A percentile compares a stretch with the other conserved stretches of the same genome.
phyloP scores from a whole-genome alignment of 2,888 invertebrate species.

The Calliopum simillimum region DNA sequence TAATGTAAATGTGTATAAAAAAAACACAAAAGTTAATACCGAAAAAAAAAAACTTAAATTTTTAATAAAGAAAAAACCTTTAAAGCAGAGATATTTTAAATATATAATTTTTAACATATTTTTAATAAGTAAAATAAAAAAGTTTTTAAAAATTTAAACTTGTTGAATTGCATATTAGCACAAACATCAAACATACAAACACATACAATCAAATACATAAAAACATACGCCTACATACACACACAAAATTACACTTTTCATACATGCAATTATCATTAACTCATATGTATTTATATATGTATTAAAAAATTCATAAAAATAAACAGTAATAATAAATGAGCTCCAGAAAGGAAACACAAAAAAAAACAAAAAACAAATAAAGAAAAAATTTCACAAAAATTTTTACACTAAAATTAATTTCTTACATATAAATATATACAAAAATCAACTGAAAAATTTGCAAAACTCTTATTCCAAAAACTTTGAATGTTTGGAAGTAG shows the following conservation, averaged over 20 bases:
- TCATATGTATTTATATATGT: constrained; percentile 36
- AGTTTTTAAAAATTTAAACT: constrained; percentile 20
- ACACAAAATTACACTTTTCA: too few relatives aligned
- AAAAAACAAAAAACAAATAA: not conserved
- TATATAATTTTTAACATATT: constrained; percentile 29
- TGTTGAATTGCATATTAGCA: not conserved
- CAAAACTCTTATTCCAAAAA: too few relatives aligned
- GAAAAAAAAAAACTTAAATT: too few relatives aligned
- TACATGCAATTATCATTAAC: constrained; percentile 2
- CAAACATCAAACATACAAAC: not conserved
- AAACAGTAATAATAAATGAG: constrained; percentile 14
- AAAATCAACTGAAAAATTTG: constrained; percentile 1
- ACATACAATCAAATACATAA: not conserved
- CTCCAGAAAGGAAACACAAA: not conserved
- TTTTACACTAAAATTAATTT: too few relatives aligned
- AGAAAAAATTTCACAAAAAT: constrained; percentile 7
- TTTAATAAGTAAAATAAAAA: constrained; percentile 29
- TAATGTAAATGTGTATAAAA: constrained; percentile 35
- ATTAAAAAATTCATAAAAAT: constrained; percentile 25
- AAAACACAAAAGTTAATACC: constrained; percentile 19
- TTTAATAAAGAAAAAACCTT: too few relatives aligned
- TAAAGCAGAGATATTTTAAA: too few relatives aligned
- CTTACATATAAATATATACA: not conserved
- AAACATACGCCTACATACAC: too few relatives aligned
- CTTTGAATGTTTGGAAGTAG: too few relatives aligned